A percentile compares a stretch with the other conserved stretches of the same genome.
Conservation (phyloP, 2,888 invertebrate genomes). For the Latrodectus hesperus region DNA sequence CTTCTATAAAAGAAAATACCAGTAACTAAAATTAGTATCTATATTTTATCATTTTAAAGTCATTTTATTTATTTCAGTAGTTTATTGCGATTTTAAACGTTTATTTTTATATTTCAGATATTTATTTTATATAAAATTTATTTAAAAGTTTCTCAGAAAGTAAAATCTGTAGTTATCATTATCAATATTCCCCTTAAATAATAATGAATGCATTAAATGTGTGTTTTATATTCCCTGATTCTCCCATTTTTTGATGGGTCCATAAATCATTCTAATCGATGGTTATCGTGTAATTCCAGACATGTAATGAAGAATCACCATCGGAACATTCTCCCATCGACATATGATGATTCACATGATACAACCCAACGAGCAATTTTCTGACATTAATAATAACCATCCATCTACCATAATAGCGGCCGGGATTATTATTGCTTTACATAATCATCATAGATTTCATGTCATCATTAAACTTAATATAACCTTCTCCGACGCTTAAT, state of each 20-base stretch:
- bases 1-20: too few relatives aligned
- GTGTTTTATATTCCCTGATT: background rate
- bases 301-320: slow-evolving; percentile 5
- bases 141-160: too few relatives aligned
- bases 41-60: too few relatives aligned
- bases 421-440: slow-evolving; percentile 61
- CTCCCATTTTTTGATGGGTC: background rate
- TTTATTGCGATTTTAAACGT: too few relatives aligned
- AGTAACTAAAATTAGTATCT: too few relatives aligned
- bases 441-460: slow-evolving; percentile 63
- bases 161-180: too few relatives aligned
- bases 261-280: slow-evolving; percentile 5
- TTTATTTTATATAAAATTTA: too few relatives aligned
- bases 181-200: too few relatives aligned
- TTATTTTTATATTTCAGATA: too few relatives aligned
- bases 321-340: slow-evolving; percentile 4
- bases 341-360: slow-evolving; percentile 16
- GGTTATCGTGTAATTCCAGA: background rate
- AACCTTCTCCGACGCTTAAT: slow-evolving; percentile 57
- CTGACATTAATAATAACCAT: slow-evolving; percentile 63
- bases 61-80: too few relatives aligned
- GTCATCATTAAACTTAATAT: slow-evolving; percentile 66
- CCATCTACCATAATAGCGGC: slow-evolving; percentile 55
- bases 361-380: slow-evolving; percentile 23
- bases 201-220: background rate